phyloP scores from a whole-genome alignment of 2,797 vertebrate genomes.

The Anguilla marmorata region DNA sequence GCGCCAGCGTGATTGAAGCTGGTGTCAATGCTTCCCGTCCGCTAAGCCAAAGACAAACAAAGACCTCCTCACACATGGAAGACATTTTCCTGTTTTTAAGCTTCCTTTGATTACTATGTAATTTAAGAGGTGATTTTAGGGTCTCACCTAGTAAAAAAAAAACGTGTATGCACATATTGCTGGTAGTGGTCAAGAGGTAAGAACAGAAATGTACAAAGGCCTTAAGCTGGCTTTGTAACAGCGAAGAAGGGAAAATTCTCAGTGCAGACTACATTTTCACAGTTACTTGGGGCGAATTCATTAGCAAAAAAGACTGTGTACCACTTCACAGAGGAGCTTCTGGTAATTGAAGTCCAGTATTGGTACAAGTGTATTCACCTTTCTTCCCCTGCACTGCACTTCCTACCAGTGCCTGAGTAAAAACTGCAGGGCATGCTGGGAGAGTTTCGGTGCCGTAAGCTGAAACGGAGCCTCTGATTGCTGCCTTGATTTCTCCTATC shows the following conservation, averaged over 20 bases:
- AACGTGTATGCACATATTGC: neutral
- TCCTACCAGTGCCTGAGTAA: neutral
- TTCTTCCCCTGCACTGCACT: neutral
- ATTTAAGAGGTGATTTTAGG: conserved; percentile 68
- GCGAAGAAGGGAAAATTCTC: neutral
- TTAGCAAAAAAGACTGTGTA: neutral
- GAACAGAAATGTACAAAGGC: conserved; percentile 38
- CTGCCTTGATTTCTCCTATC: conserved; percentile 3
- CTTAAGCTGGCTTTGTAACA: conserved; percentile 51
- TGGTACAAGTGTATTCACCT: neutral
- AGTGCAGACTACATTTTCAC: neutral
- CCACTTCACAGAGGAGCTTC: neutral
- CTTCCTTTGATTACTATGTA: conserved; percentile 68
- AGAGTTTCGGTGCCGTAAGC: neutral
- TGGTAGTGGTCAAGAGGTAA: neutral
- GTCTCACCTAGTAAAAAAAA: conserved; percentile 62
- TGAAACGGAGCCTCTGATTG: conserved; percentile 18
- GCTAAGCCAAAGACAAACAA: conserved; percentile 61
- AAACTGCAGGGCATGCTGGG: neutral
- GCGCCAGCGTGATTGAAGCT: neutral
- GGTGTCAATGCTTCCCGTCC: conserved; percentile 58
- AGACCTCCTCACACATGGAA: conserved; percentile 68
- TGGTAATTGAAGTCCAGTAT: neutral
- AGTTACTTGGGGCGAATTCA: neutral
- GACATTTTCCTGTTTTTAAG: conserved; percentile 67